Evolutionary conservation across 2,113 vertebrate species (phyloP).

Genomic region (Pelusios castaneus): DNA sequence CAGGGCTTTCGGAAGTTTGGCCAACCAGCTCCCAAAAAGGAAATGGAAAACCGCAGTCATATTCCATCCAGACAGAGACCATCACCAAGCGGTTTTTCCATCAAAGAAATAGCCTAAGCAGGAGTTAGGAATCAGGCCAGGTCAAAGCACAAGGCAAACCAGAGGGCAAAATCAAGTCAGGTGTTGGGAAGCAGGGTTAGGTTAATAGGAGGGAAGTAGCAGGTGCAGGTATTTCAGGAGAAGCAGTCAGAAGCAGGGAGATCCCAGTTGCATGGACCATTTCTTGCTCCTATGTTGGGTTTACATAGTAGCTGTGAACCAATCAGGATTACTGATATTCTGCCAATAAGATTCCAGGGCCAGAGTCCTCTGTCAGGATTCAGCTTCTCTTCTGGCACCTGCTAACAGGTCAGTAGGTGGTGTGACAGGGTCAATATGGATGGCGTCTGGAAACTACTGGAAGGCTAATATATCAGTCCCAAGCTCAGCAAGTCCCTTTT

Average conservation of each 20-base stretch:
- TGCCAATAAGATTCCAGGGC: not conserved
- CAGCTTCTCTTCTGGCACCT: not conserved
- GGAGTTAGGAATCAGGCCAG: too few species aligned
- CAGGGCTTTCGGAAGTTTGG: not conserved
- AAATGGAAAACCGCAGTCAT: not conserved
- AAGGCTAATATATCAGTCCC: too few species aligned
- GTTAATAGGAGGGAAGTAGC: not conserved
- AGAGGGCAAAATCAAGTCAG: not conserved
- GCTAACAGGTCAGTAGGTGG: not conserved
- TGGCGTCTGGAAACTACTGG: too few species aligned
- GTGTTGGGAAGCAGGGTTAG: not conserved
- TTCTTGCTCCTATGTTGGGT: not conserved
- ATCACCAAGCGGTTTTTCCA: not conserved
- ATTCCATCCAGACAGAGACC: not conserved
- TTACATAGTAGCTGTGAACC: not conserved
- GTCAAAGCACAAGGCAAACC: too few species aligned
- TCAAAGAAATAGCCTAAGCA: not conserved
- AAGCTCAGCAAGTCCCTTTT: too few species aligned
- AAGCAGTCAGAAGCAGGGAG: not conserved
- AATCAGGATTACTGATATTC: not conserved
- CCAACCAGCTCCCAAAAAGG: not conserved
- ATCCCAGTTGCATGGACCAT: not conserved
- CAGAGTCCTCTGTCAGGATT: not conserved
- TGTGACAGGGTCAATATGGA: too few species aligned
- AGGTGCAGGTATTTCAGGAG: not conserved